Evolutionary conservation across 1,140 invertebrate genomes (phyloP), one percentile per base, ranked within the genome.

Genomic region (Lepidurus couesii): DNA sequence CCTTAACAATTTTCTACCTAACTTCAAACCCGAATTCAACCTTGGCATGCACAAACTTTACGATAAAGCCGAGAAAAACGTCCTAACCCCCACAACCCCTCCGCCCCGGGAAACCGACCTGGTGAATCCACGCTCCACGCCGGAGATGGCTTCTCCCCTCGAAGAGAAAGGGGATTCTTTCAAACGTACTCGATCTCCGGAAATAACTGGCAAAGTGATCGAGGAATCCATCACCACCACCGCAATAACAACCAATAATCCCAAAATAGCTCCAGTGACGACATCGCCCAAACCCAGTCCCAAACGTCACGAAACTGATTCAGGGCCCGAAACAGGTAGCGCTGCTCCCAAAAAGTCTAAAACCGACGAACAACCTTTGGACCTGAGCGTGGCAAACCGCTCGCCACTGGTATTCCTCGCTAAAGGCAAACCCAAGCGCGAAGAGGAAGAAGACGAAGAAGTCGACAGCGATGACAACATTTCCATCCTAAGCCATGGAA

Each of bases 391-490:
- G 6, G 21, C 53, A 9, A 65, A 65, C 53, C 53, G 53, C 21
- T 65, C 53, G 13, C 53, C 53, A 65, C 9, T 65, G 13, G 53
- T 75, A 84, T 87, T 42, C 84, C 80, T 47, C 11, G 21, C 44
- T 34, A 44, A 53, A 10, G 34, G 42, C 21, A 65, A 78, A 74
- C 24, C n/a, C n/a, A 80, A 77, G 21, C 78, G 73, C 21, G 81
- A 83, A 74, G 83, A 81, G 47, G 82, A 65, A 42, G 82, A 77
- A 16, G 79, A 74, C 21, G 81, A 83, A 74, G 83, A 81, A 47
- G 82, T 81, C 3, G 45, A 82, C 82, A 26, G 53, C 53, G 53
- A 65, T 7, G 53, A 65, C 21, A 21, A 65, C 53, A 65, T 65
- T 16, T 65, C 53, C 8, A 65, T 65, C 21, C 53, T n/a, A 21